A percentile compares a stretch with the other conserved stretches of the same genome.
Conservation (phyloP, 2,888 invertebrate species). For the Busseola fusca region DNA sequence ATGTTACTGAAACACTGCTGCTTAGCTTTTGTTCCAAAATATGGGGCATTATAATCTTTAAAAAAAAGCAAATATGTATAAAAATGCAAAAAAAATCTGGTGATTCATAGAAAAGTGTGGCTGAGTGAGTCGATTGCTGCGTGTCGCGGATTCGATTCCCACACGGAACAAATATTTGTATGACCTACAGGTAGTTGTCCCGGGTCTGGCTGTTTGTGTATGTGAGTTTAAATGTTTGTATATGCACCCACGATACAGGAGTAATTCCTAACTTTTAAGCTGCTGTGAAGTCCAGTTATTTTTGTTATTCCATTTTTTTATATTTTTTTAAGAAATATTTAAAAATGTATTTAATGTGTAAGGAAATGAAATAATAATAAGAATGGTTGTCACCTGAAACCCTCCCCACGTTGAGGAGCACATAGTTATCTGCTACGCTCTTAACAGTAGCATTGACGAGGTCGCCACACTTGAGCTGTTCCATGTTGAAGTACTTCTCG, state of each 20-base stretch:
- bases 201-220: no score
- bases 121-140: no score
- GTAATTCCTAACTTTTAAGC: no score
- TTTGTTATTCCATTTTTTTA: neutral
- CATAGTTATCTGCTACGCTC: constrained; percentile 83
- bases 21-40: neutral
- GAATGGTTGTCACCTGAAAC: constrained; percentile 82
- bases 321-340: neutral
- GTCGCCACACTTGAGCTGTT: constrained; percentile 88
- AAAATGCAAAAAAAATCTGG: neutral
- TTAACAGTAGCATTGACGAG: constrained; percentile 86
- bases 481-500: constrained; percentile 87
- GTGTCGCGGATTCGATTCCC: no score
- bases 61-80: neutral
- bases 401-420: constrained; percentile 85
- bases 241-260: no score
- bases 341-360: neutral
- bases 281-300: neutral
- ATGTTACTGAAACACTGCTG: neutral
- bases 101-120: neutral
- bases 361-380: neutral
- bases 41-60: neutral
- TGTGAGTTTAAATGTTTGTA: no score
- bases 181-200: no score
- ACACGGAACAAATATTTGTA: no score